These are phyloP conservation scores for Andrena marginata DNA, from an alignment of 2,888 invertebrate genomes.

Conservation along the genomic window DNA sequence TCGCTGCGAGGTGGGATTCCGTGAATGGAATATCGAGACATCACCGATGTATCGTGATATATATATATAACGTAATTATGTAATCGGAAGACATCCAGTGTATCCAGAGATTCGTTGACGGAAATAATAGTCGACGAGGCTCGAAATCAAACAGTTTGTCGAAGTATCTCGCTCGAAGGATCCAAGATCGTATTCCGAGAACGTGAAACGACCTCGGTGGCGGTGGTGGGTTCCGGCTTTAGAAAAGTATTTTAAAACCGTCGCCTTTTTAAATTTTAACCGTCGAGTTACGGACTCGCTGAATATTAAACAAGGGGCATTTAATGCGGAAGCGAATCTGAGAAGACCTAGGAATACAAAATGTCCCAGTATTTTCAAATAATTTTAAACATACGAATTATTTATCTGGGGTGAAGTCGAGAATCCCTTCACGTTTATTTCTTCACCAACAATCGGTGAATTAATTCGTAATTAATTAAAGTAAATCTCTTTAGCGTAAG, in stretches of 20 bases:
- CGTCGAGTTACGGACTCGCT: no score
- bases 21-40: background rate
- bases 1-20: background rate
- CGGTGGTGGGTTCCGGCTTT: background rate
- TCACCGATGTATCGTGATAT: background rate
- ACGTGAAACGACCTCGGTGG: background rate
- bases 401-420: background rate
- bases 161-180: background rate
- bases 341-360: background rate
- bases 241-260: background rate
- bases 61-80: background rate
- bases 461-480: background rate
- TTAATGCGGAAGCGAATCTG: background rate
- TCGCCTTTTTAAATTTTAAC: no score
- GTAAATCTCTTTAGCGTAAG: background rate
- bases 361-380: background rate
- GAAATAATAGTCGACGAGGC: background rate
- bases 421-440: background rate
- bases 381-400: background rate
- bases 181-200: background rate
- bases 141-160: slow-evolving; percentile 19
- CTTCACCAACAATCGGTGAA: background rate
- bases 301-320: background rate
- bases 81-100: background rate
- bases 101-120: background rate